Evolutionary conservation across 2,113 vertebrate genomes (phyloP).

Genomic region (Pachyramphus minor): DNA sequence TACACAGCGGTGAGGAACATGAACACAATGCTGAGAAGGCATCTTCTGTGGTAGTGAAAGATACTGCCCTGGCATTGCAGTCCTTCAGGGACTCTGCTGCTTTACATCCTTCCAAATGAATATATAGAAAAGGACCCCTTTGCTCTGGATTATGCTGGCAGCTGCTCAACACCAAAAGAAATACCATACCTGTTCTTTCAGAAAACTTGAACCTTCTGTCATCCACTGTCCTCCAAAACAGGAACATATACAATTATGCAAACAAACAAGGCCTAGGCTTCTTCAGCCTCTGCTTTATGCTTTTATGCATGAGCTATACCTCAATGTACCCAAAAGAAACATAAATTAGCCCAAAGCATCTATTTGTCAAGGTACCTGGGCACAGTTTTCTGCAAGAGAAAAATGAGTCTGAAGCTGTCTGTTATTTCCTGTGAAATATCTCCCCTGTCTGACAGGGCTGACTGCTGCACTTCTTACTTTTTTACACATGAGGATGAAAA

Average conservation of each 20-base stretch:
- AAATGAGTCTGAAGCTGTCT: not conserved
- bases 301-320: not conserved
- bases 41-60: not conserved
- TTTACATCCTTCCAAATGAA: not conserved
- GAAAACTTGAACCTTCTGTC: not conserved
- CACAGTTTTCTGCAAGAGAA: not conserved
- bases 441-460: constrained; percentile 10
- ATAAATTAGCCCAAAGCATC: not conserved
- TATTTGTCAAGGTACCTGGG: not conserved
- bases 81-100: not conserved
- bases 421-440: constrained; percentile 36
- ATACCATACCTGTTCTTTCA: not conserved
- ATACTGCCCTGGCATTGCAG: not conserved
- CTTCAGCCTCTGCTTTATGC: not conserved
- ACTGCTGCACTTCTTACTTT: constrained; percentile 25
- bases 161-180: not conserved
- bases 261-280: not conserved
- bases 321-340: not conserved
- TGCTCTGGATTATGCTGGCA: not conserved
- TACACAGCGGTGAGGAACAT: not conserved
- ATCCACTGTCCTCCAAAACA: not conserved
- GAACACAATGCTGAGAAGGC: not conserved
- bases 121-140: fast-evolving
- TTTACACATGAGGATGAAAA: not conserved
- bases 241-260: not conserved